Evolutionary conservation across 2,888 invertebrate genomes (phyloP).

Genomic region (Cecidostiba fungosa): DNA sequence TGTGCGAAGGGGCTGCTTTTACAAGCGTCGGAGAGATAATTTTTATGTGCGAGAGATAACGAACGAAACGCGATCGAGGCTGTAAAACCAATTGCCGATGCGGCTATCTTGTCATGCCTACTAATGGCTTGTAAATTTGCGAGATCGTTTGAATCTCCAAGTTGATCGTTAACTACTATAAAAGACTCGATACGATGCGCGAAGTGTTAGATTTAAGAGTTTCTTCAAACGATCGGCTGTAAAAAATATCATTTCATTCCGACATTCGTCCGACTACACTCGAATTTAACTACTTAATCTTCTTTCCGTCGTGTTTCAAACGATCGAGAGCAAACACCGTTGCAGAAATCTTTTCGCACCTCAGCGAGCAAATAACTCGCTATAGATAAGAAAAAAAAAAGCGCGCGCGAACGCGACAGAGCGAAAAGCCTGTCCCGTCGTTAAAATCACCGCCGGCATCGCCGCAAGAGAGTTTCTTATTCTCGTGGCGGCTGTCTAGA

Average conservation of each 20-base stretch:
- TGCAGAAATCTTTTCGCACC: background rate
- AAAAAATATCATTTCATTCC: background rate
- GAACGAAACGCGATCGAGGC: background rate
- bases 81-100: no score
- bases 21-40: background rate
- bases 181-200: no score
- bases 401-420: background rate
- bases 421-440: background rate
- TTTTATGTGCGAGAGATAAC: background rate
- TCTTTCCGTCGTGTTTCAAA: background rate
- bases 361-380: background rate
- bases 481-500: background rate
- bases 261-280: background rate
- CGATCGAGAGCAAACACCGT: background rate
- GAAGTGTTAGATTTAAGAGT: no score
- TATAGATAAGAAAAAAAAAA: background rate
- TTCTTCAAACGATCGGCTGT: background rate
- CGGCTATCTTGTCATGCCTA: no score
- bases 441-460: background rate
- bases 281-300: background rate
- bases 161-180: no score
- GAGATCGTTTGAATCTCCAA: no score
- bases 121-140: background rate
- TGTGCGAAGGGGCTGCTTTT: background rate
- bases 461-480: background rate